Evolutionary conservation across 2,113 vertebrate genomes (phyloP).

Genomic region (Seriola quinqueradiata): DNA sequence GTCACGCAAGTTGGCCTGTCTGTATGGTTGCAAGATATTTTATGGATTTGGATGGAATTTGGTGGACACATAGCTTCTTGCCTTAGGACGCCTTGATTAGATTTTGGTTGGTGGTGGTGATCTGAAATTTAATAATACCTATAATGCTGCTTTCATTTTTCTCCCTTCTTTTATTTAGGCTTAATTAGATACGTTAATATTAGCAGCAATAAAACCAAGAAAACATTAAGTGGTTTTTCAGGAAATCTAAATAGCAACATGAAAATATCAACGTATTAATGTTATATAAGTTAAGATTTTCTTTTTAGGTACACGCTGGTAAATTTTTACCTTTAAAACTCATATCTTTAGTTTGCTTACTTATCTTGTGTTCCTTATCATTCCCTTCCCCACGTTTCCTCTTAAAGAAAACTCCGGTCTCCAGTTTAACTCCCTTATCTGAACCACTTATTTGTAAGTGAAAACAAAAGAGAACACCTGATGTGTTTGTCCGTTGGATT

Average conservation of each 20-base stretch:
- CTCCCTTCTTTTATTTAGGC: background rate
- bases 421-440: slow-evolving; percentile 43
- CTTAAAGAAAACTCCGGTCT: slow-evolving; percentile 14
- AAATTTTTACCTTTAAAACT: background rate
- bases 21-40: slow-evolving; percentile 4
- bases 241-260: background rate
- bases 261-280: background rate
- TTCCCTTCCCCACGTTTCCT: background rate
- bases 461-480: slow-evolving; percentile 29
- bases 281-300: background rate
- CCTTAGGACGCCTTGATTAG: background rate
- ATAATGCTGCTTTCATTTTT: background rate
- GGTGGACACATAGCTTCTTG: background rate
- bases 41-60: slow-evolving; percentile 17
- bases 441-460: slow-evolving; percentile 20
- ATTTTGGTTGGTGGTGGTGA: background rate
- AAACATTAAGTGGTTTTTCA: background rate
- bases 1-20: background rate
- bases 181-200: background rate
- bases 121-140: background rate
- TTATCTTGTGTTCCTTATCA: slow-evolving; percentile 25
- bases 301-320: background rate
- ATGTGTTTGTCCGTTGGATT: slow-evolving; percentile 4
- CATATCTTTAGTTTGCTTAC: background rate
- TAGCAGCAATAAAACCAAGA: background rate